A percentile compares a stretch with the other conserved stretches of the same genome.
Conservation (phyloP, 1,140 invertebrate species). For the Ceratosolen fusciceps region DNA sequence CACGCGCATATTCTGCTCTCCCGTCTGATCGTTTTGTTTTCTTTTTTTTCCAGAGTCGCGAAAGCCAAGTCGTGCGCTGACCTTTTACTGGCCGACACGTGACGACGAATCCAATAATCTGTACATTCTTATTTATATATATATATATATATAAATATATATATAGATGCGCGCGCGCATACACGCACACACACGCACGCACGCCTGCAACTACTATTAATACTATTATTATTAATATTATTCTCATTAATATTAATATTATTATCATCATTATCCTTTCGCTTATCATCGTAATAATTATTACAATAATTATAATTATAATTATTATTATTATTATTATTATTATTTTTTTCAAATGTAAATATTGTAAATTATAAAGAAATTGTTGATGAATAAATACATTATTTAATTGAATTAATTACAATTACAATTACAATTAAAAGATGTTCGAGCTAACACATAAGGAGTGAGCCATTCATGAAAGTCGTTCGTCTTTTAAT, state of each 20-base stretch:
- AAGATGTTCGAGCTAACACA: constrained; percentile 22
- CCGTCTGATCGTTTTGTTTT: too few species aligned
- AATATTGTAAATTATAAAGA: constrained; percentile 60
- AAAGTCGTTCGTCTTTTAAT: constrained; percentile 7
- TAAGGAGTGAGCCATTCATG: too few species aligned
- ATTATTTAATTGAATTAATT: constrained; percentile 54
- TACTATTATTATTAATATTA: constrained; percentile 62
- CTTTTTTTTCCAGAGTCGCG: constrained; percentile 63
- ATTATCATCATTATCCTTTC: too few species aligned
- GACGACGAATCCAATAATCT: constrained; percentile 48
- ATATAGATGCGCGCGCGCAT: too few species aligned
- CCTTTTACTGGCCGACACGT: constrained; percentile 65
- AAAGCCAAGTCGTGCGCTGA: constrained; percentile 73
- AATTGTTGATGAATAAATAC: constrained; percentile 50
- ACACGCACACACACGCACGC: too few species aligned
- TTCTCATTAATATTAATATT: constrained; percentile 48
- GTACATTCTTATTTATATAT: constrained; percentile 51
- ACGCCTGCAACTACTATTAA: too few species aligned
- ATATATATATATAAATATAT: constrained; percentile 4
- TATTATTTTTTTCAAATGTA: constrained; percentile 51
- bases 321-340: too few species aligned
- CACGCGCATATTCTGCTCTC: too few species aligned
- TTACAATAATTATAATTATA: too few species aligned
- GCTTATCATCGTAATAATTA: too few species aligned
- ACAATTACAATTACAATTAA: too few species aligned